These are phyloP conservation scores for Triops cancriformis DNA, from an alignment of 1,140 invertebrate species.

Conservation along the genomic window DNA sequence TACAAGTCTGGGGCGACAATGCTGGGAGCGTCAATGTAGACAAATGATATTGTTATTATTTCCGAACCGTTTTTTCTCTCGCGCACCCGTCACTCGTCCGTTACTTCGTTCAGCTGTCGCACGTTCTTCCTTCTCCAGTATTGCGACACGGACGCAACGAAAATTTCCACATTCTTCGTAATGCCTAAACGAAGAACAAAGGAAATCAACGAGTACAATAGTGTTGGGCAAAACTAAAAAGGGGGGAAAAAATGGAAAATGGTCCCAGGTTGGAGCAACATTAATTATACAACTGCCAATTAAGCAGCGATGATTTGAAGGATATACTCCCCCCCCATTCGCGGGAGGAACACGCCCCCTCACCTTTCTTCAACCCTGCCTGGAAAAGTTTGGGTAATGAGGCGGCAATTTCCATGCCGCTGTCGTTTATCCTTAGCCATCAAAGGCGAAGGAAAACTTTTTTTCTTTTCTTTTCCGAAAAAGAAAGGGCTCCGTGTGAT, in stretches of 20 bases:
- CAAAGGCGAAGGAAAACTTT: background rate
- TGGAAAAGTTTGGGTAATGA: background rate
- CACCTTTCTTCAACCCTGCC: too few relatives aligned
- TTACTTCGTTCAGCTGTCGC: too few relatives aligned
- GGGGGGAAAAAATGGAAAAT: background rate
- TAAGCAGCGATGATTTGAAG: background rate
- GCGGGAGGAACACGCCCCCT: background rate
- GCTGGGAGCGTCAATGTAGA: background rate
- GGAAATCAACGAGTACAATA: too few relatives aligned
- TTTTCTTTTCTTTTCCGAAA: background rate
- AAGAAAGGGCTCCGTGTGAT: background rate
- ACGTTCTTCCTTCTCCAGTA: too few relatives aligned
- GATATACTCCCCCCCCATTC: background rate
- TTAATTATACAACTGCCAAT: constrained; percentile 7
- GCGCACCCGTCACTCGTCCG: too few relatives aligned
- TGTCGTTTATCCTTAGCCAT: background rate
- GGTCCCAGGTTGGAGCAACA: background rate
- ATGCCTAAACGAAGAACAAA: too few relatives aligned
- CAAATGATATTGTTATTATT: constrained; percentile 8
- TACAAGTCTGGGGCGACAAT: background rate
- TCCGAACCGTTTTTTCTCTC: background rate
- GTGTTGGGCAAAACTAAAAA: background rate
- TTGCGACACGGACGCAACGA: too few relatives aligned
- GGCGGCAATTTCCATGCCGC: background rate
- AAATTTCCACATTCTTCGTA: too few relatives aligned